Evolutionary conservation across 2,113 vertebrate species (phyloP).

Genomic region (Paramormyrops kingsleyae): DNA sequence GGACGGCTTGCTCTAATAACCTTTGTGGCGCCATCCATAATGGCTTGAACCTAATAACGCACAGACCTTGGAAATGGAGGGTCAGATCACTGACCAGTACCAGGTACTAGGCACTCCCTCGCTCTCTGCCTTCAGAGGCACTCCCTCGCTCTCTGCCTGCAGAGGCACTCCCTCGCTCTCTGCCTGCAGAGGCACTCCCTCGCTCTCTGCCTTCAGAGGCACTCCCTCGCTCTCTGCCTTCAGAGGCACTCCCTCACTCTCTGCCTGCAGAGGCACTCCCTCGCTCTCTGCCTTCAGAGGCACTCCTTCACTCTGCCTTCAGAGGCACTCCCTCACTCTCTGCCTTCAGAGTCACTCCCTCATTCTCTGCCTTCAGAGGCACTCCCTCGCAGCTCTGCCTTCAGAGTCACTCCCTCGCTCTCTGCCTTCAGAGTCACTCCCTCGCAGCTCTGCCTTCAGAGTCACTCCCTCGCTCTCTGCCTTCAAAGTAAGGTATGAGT

Average conservation of each 20-base stretch:
- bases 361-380: no score
- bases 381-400: background rate
- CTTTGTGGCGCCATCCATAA: constrained; percentile 12
- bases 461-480: background rate
- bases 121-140: background rate
- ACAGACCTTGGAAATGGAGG: background rate
- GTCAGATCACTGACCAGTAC: background rate
- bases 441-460: no score
- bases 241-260: no score
- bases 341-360: background rate
- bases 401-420: background rate
- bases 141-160: no score
- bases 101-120: background rate
- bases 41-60: background rate
- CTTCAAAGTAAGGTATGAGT: background rate
- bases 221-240: no score
- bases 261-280: no score
- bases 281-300: no score
- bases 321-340: background rate
- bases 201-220: no score
- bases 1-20: background rate
- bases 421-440: background rate
- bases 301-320: no score
- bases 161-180: no score
- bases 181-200: no score